Evolutionary conservation across 2,888 invertebrate genomes (phyloP).

Genomic region (Polydesmus complanatus): DNA sequence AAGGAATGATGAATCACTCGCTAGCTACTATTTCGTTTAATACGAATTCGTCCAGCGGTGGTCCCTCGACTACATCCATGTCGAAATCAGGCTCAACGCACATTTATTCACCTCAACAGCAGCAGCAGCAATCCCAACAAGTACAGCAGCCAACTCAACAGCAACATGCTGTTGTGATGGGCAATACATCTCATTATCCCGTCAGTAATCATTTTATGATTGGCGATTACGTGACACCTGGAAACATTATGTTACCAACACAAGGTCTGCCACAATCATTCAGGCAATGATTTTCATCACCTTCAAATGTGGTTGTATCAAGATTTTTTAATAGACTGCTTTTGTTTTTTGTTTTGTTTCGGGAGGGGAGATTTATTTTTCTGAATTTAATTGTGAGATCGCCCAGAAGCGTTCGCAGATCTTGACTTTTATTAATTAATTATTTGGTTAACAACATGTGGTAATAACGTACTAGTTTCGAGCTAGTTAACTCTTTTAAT

Average conservation of each 20-base stretch:
- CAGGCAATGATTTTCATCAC: conserved; percentile 15
- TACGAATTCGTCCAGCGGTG: not conserved
- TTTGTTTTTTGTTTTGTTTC: not conserved
- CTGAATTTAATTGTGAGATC: too few relatives aligned
- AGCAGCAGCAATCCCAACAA: not conserved
- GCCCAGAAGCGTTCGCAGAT: not conserved
- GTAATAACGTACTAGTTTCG: too few relatives aligned
- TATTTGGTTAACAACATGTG: too few relatives aligned
- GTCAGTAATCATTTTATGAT: conserved; percentile 60
- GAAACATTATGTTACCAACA: conserved; percentile 26
- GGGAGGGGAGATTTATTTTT: too few relatives aligned
- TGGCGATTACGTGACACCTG: conserved; percentile 54
- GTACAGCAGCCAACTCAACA: conserved; percentile 22
- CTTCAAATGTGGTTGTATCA: not conserved
- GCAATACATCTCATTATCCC: conserved; percentile 46
- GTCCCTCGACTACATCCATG: not conserved
- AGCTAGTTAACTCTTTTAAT: too few relatives aligned
- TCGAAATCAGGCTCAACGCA: not conserved
- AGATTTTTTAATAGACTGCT: not conserved
- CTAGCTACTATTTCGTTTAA: not conserved
- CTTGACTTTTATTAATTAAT: not conserved
- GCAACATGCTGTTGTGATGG: conserved; percentile 39
- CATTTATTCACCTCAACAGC: not conserved
- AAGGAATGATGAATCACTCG: not conserved
- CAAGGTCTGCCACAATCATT: conserved; percentile 19